Percentiles rank a stretch among this genome's conserved stretches.
Conservation (phyloP, 2,113 vertebrate genomes). For the Trachemys scripta region DNA sequence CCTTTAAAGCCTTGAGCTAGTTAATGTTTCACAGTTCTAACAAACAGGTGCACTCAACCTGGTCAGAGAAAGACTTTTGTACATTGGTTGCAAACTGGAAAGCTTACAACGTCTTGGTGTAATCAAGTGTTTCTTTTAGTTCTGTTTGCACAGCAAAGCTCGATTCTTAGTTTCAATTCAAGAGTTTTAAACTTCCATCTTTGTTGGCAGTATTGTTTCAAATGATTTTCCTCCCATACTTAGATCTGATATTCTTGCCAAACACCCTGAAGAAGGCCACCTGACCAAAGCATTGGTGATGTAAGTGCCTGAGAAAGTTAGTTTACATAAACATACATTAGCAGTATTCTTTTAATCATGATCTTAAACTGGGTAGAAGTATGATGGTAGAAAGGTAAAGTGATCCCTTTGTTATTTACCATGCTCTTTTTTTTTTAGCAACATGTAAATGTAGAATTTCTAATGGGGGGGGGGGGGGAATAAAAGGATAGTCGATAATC, state of each 20-base stretch:
- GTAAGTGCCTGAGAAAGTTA: constrained; percentile 11
- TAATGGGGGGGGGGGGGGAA: neutral
- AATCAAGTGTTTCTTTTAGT: neutral
- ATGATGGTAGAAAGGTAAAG: neutral
- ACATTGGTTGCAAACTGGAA: neutral
- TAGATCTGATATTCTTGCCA: constrained; percentile 36
- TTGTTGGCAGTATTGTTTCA: constrained; percentile 44
- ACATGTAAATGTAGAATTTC: neutral
- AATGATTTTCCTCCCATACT: neutral
- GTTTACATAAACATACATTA: neutral
- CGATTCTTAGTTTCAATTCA: constrained; percentile 37
- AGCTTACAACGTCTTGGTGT: neutral
- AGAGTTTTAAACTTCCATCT: constrained; percentile 48
- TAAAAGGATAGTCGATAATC: rapidly evolving
- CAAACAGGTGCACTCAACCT: constrained; percentile 37
- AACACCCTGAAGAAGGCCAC: constrained; percentile 52
- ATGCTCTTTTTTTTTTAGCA: neutral
- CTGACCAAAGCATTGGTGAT: constrained; percentile 59
- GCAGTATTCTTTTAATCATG: neutral
- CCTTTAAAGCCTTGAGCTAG: neutral
- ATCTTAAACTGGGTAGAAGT: neutral
- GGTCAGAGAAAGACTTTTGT: neutral
- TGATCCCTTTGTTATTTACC: neutral
- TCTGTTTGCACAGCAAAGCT: constrained; percentile 11
- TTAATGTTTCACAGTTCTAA: constrained; percentile 55